A percentile compares a stretch with the other conserved stretches of the same genome.
phyloP scores from a whole-genome alignment of 2,113 vertebrate genomes.

The Pelecanus crispus region DNA sequence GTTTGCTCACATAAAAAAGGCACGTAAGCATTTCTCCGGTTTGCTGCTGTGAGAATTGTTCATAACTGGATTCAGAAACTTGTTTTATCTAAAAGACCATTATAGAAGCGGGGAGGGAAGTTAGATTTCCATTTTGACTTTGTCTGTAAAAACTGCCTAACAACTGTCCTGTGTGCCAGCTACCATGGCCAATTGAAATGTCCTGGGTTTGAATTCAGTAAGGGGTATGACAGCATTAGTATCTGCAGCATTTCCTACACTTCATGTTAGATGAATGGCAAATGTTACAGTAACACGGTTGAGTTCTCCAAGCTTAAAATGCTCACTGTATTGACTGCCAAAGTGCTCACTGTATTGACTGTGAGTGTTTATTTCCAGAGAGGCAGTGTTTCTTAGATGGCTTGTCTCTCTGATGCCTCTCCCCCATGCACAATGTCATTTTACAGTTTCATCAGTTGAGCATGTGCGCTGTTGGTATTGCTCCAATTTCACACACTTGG shows the following conservation, averaged over 20 bases:
- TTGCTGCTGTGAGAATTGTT: background rate
- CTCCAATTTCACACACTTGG: background rate
- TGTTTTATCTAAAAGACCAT: background rate
- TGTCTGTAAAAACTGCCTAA: background rate
- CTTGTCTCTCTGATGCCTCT: background rate
- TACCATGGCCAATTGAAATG: background rate
- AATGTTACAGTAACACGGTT: background rate
- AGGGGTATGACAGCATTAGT: background rate
- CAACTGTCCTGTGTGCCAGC: background rate
- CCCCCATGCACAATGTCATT: accelerated
- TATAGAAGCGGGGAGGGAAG: background rate
- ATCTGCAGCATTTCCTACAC: background rate
- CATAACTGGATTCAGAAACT: background rate
- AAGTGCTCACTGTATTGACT: background rate
- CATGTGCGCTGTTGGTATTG: accelerated
- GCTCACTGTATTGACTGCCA: background rate
- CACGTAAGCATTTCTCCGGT: background rate
- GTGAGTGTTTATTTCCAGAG: background rate
- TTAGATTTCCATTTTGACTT: background rate
- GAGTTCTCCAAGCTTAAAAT: background rate
- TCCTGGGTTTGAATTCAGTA: background rate
- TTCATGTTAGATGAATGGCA: background rate
- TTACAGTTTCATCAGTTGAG: background rate
- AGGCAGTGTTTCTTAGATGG: background rate
- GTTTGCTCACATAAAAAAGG: background rate